Conservation (phyloP, 2,888 invertebrate species). For the Nomada lathburiana region DNA sequence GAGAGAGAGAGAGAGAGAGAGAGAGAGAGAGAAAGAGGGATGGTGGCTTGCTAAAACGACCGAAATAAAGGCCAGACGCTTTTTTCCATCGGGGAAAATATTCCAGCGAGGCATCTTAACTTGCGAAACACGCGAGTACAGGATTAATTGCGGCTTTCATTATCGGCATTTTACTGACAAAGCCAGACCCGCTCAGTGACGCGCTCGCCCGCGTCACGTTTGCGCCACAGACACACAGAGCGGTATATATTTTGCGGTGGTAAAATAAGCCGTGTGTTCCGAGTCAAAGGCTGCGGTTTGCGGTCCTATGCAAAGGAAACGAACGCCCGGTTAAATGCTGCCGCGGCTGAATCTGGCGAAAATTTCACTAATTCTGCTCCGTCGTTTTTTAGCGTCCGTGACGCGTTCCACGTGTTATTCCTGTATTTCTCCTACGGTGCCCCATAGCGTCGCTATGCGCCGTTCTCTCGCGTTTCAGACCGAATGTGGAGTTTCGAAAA, state of each 20-base stretch:
- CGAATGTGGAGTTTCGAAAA: slow-evolving; percentile 15
- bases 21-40: background rate
- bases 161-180: slow-evolving; percentile 55
- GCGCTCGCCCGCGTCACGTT: slow-evolving; percentile 23
- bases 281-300: slow-evolving; percentile 60
- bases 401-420: slow-evolving; percentile 12
- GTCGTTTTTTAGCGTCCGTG: slow-evolving; percentile 10
- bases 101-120: slow-evolving; percentile 41
- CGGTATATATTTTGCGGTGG: slow-evolving; percentile 39
- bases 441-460: background rate
- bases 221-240: slow-evolving; percentile 3
- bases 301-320: slow-evolving; percentile 48
- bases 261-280: slow-evolving; percentile 60
- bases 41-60: slow-evolving; percentile 18
- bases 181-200: slow-evolving; percentile 33
- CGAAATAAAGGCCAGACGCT: slow-evolving; percentile 38
- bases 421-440: background rate
- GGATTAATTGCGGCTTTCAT: slow-evolving; percentile 65
- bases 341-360: slow-evolving; percentile 19
- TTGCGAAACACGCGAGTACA: slow-evolving; percentile 25
- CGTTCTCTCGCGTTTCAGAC: background rate
- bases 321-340: slow-evolving; percentile 44
- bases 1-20: background rate
- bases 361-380: slow-evolving; percentile 48
- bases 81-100: slow-evolving; percentile 25